Conservation (phyloP, 2,888 invertebrate species). For the Hoplodrina ambigua region DNA sequence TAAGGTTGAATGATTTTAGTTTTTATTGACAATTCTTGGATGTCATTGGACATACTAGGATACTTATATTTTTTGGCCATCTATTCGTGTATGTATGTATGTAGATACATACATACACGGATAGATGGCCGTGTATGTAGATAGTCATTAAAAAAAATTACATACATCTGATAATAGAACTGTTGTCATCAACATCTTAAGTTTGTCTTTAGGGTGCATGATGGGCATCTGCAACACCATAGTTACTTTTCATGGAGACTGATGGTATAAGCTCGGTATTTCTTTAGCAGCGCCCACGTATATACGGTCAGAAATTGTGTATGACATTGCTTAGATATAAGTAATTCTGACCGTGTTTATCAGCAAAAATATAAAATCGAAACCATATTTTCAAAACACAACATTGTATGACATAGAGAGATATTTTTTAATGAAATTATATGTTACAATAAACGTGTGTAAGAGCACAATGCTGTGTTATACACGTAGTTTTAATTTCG, state of each 20-base stretch:
- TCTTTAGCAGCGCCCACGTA: not conserved
- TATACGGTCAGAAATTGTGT: constrained; percentile 1
- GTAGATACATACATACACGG: too few relatives aligned
- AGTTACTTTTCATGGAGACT: not conserved
- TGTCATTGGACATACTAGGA: constrained; percentile 4
- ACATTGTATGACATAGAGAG: constrained; percentile 13
- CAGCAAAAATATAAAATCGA: constrained; percentile 13
- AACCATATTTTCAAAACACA: constrained; percentile 20
- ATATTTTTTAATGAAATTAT: constrained; percentile 36
- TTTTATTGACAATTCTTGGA: constrained; percentile 12
- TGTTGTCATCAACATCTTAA: not conserved
- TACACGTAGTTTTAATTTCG: constrained; percentile 77
- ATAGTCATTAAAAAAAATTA: too few relatives aligned
- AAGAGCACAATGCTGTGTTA: constrained; percentile 64
- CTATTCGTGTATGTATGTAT: too few relatives aligned
- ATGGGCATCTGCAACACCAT: not conserved
- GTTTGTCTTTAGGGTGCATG: not conserved
- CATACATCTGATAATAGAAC: too few relatives aligned
- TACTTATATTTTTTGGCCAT: constrained; percentile 4
- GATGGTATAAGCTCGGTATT: too few relatives aligned
- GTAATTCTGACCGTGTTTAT: not conserved
- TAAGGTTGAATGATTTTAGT: not conserved
- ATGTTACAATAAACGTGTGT: constrained; percentile 43
- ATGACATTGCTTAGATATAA: not conserved
- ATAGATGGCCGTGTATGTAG: too few relatives aligned